phyloP scores from a whole-genome alignment of 2,888 invertebrate species.

The Brachylomia viminalis region DNA sequence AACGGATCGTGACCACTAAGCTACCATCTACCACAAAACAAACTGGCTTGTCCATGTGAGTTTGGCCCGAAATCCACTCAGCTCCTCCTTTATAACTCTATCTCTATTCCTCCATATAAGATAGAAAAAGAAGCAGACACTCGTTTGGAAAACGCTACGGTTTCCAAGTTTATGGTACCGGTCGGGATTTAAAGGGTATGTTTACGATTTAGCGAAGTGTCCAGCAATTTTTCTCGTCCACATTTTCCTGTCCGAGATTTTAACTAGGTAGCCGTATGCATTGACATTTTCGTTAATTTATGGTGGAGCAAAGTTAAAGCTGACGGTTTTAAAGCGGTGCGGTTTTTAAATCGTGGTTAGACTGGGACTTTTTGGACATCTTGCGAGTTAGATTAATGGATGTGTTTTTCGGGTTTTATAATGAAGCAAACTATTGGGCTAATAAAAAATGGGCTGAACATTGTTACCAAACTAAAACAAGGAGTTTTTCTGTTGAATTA shows the following conservation, averaged over 20 bases:
- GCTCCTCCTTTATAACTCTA: slow-evolving; percentile 22
- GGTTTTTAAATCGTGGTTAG: slow-evolving; percentile 26
- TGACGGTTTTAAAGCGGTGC: slow-evolving; percentile 43
- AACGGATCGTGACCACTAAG: slow-evolving; percentile 47
- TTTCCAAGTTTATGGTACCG: slow-evolving; percentile 54
- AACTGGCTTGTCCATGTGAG: slow-evolving; percentile 58
- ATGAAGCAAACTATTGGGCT: neutral
- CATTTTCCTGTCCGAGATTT: slow-evolving; percentile 55
- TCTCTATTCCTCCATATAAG: slow-evolving; percentile 18
- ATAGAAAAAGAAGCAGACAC: slow-evolving; percentile 35
- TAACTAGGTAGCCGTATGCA: slow-evolving; percentile 49
- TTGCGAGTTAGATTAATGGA: slow-evolving; percentile 1
- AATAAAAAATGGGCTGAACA: neutral
- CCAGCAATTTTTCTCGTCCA: slow-evolving; percentile 58
- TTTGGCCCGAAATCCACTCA: slow-evolving; percentile 45
- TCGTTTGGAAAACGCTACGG: slow-evolving; percentile 54
- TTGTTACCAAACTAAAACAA: neutral
- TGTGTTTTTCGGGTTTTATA: neutral
- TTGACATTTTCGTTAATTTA: slow-evolving; percentile 60
- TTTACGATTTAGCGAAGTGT: slow-evolving; percentile 61
- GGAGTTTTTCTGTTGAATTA: neutral
- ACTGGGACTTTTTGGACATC: neutral
- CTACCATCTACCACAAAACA: slow-evolving; percentile 51
- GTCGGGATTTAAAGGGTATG: slow-evolving; percentile 63
- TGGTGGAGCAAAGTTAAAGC: slow-evolving; percentile 21